These are phyloP conservation scores for Centropus bengalensis DNA, from an alignment of 2,113 vertebrate species.

Conservation along the genomic window DNA sequence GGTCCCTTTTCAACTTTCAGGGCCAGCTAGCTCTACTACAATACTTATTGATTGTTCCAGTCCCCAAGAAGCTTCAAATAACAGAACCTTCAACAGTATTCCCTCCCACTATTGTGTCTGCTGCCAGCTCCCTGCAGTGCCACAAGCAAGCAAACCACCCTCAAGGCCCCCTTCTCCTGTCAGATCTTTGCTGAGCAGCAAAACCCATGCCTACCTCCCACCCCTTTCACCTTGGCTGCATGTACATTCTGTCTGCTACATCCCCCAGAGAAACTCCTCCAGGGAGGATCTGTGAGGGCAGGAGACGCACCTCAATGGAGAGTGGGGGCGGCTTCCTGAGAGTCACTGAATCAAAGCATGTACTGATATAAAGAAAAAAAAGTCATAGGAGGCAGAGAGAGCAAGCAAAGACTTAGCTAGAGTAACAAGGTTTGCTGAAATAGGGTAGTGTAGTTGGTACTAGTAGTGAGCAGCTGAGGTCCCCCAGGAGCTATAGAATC, in stretches of 20 bases:
- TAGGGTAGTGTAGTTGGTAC: background rate
- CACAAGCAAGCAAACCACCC: constrained; percentile 13
- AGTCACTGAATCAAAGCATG: background rate
- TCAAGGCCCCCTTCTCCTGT: background rate
- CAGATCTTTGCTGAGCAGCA: background rate
- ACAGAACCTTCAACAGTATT: background rate
- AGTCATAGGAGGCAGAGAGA: background rate
- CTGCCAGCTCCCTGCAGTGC: constrained; percentile 23
- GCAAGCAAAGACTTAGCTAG: background rate
- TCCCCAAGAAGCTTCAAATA: background rate
- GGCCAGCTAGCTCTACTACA: background rate
- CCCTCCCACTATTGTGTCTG: background rate
- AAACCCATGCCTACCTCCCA: background rate
- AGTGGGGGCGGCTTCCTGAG: background rate
- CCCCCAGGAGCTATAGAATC: no score
- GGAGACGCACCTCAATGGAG: background rate
- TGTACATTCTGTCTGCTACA: background rate
- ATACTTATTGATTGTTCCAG: background rate
- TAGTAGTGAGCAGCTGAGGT: background rate
- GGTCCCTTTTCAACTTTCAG: background rate
- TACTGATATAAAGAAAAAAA: background rate
- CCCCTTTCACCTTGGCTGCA: background rate
- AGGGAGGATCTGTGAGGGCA: background rate
- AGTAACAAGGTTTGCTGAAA: background rate
- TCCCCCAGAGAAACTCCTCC: background rate